Conservation (phyloP, 2,888 invertebrate genomes). For the Cryptus viduatorius region DNA sequence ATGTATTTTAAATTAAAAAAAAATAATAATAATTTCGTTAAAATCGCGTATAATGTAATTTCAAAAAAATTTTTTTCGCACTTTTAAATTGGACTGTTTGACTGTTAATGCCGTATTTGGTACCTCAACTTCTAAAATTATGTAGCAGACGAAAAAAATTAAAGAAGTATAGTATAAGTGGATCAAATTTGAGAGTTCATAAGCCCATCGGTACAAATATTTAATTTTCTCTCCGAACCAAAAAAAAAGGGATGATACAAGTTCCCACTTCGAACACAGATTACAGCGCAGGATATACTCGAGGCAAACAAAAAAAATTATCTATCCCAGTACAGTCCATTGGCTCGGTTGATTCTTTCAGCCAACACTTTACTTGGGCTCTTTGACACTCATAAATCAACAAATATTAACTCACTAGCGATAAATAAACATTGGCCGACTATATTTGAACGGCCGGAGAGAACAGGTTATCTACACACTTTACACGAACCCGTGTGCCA, state of each 20-base stretch:
- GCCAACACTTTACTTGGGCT: slow-evolving; percentile 77
- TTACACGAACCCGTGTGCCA: slow-evolving; percentile 1
- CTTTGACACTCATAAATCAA: slow-evolving; percentile 78
- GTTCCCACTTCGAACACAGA: slow-evolving; percentile 18
- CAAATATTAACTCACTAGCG: slow-evolving; percentile 78
- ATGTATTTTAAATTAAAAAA: background rate
- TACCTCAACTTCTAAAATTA: background rate
- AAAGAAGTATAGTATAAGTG: background rate
- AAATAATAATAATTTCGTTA: background rate
- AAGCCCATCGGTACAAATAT: slow-evolving; percentile 55
- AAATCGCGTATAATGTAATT: background rate
- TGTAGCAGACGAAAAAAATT: background rate
- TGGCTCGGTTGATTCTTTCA: slow-evolving; percentile 68
- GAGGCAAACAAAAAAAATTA: slow-evolving; percentile 59
- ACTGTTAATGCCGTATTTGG: background rate
- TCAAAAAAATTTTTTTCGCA: too few relatives aligned
- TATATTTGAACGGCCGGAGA: slow-evolving; percentile 71
- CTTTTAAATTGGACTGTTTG: too few relatives aligned
- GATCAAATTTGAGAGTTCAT: slow-evolving; percentile 22
- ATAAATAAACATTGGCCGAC: slow-evolving; percentile 71
- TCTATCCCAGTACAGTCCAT: slow-evolving; percentile 49
- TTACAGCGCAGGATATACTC: slow-evolving; percentile 31
- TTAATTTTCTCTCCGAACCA: slow-evolving; percentile 38
- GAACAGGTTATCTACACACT: slow-evolving; percentile 50
- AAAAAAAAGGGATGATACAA: slow-evolving; percentile 26